Evolutionary conservation across 2,113 vertebrate species (phyloP), one percentile per base, ranked within the genome.

Genomic region (Philantomba maxwellii): DNA sequence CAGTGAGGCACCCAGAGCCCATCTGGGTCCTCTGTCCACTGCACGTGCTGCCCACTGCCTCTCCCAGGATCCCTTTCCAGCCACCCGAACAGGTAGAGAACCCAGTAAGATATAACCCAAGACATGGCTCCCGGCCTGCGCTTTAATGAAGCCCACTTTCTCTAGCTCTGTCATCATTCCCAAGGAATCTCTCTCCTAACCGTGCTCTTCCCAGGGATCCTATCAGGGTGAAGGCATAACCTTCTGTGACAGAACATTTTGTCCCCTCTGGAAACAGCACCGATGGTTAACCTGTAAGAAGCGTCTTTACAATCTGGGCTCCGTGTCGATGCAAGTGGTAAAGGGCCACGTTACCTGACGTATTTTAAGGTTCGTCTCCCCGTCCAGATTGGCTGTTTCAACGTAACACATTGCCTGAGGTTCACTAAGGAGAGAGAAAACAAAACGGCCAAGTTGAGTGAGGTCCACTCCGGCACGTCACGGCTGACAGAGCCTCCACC

Each of bases 321-420:
- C 83, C 58, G 2, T 21, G n/a, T 84, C 5, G 36, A 47, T 3
- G 47, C 51, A 2, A 83, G 28, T 66, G 81, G 21, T 1, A 17
- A 90, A 95, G 60, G 51, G 5, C 93, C 55, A 62, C 7, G 90
- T 97, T 99, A 99, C 99, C 99, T 99, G 99, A 96, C 99, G 98
- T 98, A 99, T 99, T 98, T 99, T 99, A 96, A 99, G 99, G 98
- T 99, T 99, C 0, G 99, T 99, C 98, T 99, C 99, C 88, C 99
- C 99, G n/a, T 99, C 99, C 0, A 99, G 99, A 98, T 99, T 99
- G 80, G 99, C 99, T 73, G 99, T 99, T 99, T 99, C 99, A 23
- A 99, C 99, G 94, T 99, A 99, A 96, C 99, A 99, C 99, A 99
- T 99, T 84, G 99, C 99, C 98, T 99, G 99, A n/a, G 99, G 99